Evolutionary conservation across 2,113 vertebrate species (phyloP).

Genomic region (Rhynchomys soricoides): DNA sequence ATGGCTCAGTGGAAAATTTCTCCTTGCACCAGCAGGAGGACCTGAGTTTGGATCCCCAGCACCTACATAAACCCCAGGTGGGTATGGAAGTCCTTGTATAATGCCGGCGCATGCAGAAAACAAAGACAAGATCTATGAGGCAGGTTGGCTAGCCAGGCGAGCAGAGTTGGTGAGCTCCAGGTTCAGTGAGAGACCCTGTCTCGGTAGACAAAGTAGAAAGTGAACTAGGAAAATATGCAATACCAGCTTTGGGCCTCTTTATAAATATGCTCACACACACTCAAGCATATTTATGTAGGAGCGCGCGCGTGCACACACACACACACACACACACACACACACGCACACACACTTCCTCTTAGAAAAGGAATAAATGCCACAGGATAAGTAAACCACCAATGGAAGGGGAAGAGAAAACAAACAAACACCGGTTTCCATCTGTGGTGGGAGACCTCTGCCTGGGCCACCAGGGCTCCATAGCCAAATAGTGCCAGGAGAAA

Average conservation of each 20-base stretch:
- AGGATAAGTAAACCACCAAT: background rate
- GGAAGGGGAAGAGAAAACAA: background rate
- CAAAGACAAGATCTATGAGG: background rate
- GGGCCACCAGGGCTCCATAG: too few species aligned
- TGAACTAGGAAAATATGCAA: too few species aligned
- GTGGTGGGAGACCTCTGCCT: too few species aligned
- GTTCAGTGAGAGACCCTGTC: background rate
- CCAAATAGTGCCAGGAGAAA: too few species aligned
- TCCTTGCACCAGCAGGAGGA: background rate
- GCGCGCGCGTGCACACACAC: background rate
- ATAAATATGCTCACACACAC: background rate
- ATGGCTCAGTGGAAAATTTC: background rate
- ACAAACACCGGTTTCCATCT: too few species aligned
- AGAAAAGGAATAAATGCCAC: background rate
- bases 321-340: background rate
- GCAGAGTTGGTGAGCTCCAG: background rate
- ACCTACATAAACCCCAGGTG: background rate
- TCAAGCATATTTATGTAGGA: background rate
- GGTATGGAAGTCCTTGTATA: too few species aligned
- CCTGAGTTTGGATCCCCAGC: background rate
- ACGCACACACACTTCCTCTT: background rate
- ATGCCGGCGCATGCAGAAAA: background rate
- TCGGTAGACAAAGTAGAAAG: background rate
- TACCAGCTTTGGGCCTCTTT: background rate
- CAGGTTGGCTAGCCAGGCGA: background rate